phyloP scores from a whole-genome alignment of 2,113 vertebrate species.

The Hiodon tergisus region DNA sequence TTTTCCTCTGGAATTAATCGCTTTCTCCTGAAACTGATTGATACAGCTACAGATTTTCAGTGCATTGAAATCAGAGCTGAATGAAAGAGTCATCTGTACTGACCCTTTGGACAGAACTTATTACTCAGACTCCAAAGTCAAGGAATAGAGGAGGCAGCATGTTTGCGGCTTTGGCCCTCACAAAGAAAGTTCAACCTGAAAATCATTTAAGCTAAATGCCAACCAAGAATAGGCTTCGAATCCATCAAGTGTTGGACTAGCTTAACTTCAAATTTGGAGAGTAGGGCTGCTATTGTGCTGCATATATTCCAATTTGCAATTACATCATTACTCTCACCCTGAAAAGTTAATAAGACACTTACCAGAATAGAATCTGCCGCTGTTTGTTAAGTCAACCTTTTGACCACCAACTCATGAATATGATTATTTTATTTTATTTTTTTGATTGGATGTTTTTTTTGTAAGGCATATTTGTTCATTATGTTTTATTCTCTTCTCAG shows the following conservation, averaged over 20 bases:
- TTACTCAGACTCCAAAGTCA: slow-evolving; percentile 41
- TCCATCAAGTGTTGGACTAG: slow-evolving; percentile 49
- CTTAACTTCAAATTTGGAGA: too few species aligned
- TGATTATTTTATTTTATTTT: too few species aligned
- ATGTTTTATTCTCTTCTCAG: too few species aligned
- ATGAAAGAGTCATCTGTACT: slow-evolving; percentile 26
- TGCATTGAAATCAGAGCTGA: slow-evolving; percentile 20
- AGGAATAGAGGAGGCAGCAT: slow-evolving; percentile 39
- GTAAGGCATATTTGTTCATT: too few species aligned
- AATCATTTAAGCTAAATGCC: slow-evolving; percentile 69
- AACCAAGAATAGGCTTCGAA: slow-evolving; percentile 69
- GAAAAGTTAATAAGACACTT: too few species aligned
- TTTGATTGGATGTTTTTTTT: too few species aligned
- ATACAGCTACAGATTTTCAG: slow-evolving; percentile 14
- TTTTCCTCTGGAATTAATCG: slow-evolving; percentile 16
- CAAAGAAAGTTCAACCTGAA: slow-evolving; percentile 51
- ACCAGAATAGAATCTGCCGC: too few species aligned
- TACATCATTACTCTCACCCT: too few species aligned
- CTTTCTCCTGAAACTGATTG: slow-evolving; percentile 29
- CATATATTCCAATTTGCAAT: too few species aligned
- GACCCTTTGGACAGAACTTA: slow-evolving; percentile 31
- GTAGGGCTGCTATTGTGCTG: too few species aligned
- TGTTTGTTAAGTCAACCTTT: too few species aligned
- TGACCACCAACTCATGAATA: too few species aligned
- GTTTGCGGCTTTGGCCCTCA: slow-evolving; percentile 27